phyloP scores from a whole-genome alignment of 2,797 vertebrate genomes.

The Melanotaenia nigrans region DNA sequence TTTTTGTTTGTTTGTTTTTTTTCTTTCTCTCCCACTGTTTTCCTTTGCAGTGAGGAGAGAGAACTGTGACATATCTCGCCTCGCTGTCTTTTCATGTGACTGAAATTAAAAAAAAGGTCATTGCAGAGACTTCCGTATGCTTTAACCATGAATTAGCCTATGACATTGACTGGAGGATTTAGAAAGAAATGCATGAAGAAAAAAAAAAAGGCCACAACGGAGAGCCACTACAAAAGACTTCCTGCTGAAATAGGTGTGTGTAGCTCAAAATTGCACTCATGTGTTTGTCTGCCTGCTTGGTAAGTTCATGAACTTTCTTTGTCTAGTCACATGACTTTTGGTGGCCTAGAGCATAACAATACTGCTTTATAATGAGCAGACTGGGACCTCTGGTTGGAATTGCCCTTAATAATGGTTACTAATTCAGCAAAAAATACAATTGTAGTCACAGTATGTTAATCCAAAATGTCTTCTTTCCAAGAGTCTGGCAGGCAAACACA shows the following conservation, averaged over 20 bases:
- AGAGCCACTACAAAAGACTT: constrained; percentile 18
- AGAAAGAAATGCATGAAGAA: constrained; percentile 39
- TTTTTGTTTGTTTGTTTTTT: constrained; percentile 51
- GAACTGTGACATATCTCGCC: constrained; percentile 54
- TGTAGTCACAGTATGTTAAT: constrained; percentile 12
- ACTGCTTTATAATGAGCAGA: constrained; percentile 69
- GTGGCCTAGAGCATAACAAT: constrained; percentile 47
- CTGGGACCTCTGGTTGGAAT: constrained; percentile 57
- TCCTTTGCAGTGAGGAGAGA: constrained; percentile 18
- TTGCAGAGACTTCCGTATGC: constrained; percentile 45
- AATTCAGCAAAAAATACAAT: constrained; percentile 26
- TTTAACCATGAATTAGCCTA: constrained; percentile 61
- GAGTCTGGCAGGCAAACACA: constrained; percentile 50
- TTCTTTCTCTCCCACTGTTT: constrained; percentile 38
- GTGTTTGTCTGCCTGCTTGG: constrained; percentile 53
- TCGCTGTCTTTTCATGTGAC: constrained; percentile 48
- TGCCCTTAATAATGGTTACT: constrained; percentile 40
- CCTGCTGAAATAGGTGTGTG: constrained; percentile 26
- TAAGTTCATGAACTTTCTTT: constrained; percentile 55
- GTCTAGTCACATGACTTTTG: constrained; percentile 60
- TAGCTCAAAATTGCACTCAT: constrained; percentile 38
- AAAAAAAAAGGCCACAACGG: constrained; percentile 19
- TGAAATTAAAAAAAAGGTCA: constrained; percentile 57
- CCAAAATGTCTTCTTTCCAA: constrained; percentile 1
- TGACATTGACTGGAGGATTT: constrained; percentile 41